Conservation (phyloP, 2,797 vertebrate genomes). For the Halcyon smyrnensis region DNA sequence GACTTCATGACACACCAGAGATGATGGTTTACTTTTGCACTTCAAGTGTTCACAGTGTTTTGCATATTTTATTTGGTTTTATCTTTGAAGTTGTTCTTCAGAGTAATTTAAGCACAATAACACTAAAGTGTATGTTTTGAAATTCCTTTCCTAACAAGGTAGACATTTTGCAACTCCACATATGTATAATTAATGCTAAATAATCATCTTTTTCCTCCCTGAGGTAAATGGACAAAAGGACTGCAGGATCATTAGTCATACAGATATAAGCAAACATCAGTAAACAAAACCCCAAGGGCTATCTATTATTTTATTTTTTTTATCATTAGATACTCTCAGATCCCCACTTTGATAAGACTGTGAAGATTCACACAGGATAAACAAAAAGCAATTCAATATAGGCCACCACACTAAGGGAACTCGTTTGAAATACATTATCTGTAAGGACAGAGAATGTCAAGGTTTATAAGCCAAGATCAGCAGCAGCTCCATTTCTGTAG, state of each 20-base stretch:
- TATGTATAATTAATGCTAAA: neutral
- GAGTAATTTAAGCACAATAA: neutral
- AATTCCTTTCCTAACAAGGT: neutral
- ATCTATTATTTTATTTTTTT: neutral
- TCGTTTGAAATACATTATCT: constrained; percentile 53
- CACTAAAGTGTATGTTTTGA: neutral
- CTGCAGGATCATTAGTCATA: neutral
- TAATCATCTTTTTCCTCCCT: neutral
- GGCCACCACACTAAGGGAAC: neutral
- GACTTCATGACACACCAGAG: neutral
- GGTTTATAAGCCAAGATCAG: constrained; percentile 50
- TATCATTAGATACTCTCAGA: neutral
- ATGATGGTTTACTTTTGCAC: neutral
- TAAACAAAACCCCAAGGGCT: constrained; percentile 15
- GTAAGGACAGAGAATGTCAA: constrained; percentile 47
- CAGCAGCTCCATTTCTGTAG: constrained; percentile 41
- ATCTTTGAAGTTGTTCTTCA: neutral
- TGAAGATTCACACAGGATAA: constrained; percentile 61
- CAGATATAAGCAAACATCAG: neutral
- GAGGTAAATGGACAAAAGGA: neutral
- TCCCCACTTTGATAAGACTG: constrained; percentile 30
- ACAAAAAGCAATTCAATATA: constrained; percentile 50
- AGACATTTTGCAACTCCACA: neutral
- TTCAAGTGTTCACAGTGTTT: neutral
- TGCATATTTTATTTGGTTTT: neutral